A percentile compares a stretch with the other conserved stretches of the same genome.
Evolutionary conservation across 2,888 invertebrate genomes (phyloP).

Genomic region (Plagodis pulveraria): DNA sequence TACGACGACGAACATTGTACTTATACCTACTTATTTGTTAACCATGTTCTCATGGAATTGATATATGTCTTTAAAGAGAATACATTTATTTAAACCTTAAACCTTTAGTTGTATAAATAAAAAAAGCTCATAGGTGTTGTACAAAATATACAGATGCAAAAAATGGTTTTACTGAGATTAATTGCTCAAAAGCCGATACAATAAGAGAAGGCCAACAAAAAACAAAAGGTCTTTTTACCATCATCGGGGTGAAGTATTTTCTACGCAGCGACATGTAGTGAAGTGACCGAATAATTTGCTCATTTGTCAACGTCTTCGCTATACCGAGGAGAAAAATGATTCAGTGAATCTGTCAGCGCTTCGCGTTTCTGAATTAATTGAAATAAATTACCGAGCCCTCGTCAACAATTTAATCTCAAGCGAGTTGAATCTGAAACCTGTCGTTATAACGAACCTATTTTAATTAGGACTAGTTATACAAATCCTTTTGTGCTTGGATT

Average conservation of each 20-base stretch:
- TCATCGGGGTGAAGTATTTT: slow-evolving; percentile 36
- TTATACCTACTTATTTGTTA: no score
- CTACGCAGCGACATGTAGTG: slow-evolving; percentile 57
- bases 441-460: slow-evolving; percentile 52
- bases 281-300: slow-evolving; percentile 77
- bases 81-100: no score
- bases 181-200: no score
- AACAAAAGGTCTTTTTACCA: slow-evolving; percentile 25
- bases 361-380: slow-evolving; percentile 78
- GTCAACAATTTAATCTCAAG: slow-evolving; percentile 67
- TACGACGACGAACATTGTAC: no score
- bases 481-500: slow-evolving; percentile 13
- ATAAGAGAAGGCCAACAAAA: background rate
- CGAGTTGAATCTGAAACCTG: slow-evolving; percentile 59
- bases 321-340: slow-evolving; percentile 77
- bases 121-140: no score
- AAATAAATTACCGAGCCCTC: slow-evolving; percentile 72
- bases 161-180: no score
- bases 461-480: slow-evolving; percentile 29
- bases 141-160: no score
- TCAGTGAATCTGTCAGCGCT: slow-evolving; percentile 76
- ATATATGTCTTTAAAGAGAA: no score
- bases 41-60: no score
- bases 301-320: slow-evolving; percentile 79
- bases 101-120: no score